Base-by-base conservation (phyloP, 2,797 vertebrate species). In the Meriones psammophilus region DNA sequence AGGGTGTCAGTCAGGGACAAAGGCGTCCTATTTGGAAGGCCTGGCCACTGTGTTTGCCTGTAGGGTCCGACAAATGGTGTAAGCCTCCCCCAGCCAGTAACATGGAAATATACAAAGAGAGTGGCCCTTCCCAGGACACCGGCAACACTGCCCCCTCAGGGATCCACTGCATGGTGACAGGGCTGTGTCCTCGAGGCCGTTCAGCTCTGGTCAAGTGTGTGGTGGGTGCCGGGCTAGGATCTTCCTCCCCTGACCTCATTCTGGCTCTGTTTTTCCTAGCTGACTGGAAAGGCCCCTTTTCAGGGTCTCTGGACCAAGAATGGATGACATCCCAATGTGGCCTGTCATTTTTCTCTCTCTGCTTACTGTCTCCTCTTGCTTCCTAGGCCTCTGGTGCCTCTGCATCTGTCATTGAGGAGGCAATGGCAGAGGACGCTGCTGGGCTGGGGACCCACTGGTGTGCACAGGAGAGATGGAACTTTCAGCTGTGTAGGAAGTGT, bases 1-100 rank as follows among this genome's bases (percentile, higher is more conserved):
- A 97, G 90, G 42, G 80, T 85, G 91, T 89, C 66, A 90, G 64
- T 88, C 74, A 4, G 66, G 94, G 96, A 98, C 92, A 97, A 97
- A 96, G 94, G 94, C 77, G 0, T 66, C 84, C 39, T 95, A 96
- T 97, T 97, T 76, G 3, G 28, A 96, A 39, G 88, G 30, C 18
- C 74, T 54, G 30, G 93, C 71, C 64, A 71, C 95, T 96, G 71
- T 46, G 91, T 81, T 89, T 89, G 60, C 84, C 90, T 58, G 60
- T 17, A 20, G 24, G 13, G 33, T n/a, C 89, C 74, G 66, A 74
- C 89, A 80, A 93, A 69, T 0, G 33, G 54, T 28, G 79, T 60
- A 1, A 3, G 88, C 56, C 74, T 94, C 96, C 95, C 93, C 74
- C 39, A 66, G 89, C 58, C 78, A 84, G 71, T 96, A 92, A 83